Evolutionary conservation across 2,888 invertebrate species (phyloP).

Genomic region (Oxycera nigricornis): DNA sequence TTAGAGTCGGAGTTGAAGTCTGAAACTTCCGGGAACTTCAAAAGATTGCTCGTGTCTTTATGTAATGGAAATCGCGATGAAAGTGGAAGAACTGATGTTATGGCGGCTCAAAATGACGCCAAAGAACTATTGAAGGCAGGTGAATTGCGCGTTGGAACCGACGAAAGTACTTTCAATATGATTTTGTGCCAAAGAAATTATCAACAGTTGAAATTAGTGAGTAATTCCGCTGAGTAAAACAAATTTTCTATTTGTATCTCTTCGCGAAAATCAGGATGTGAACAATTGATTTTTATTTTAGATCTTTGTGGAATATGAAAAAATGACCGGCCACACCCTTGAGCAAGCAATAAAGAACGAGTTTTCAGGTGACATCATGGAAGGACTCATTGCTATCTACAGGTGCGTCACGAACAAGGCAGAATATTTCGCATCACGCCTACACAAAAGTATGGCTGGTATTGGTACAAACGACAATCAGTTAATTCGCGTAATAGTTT

Average conservation of each 20-base stretch:
- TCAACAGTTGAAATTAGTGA: slow-evolving; percentile 65
- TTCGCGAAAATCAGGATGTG: not conserved
- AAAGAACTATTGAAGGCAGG: slow-evolving; percentile 80
- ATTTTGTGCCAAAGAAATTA: slow-evolving; percentile 81
- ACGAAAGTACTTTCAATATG: slow-evolving; percentile 85
- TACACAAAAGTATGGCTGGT: slow-evolving; percentile 89
- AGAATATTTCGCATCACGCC: slow-evolving; percentile 83
- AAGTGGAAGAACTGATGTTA: slow-evolving; percentile 74
- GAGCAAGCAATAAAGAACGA: slow-evolving; percentile 82
- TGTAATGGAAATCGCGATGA: slow-evolving; percentile 77
- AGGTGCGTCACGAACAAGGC: slow-evolving; percentile 81
- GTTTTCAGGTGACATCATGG: slow-evolving; percentile 82
- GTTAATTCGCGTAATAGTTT: slow-evolving; percentile 83
- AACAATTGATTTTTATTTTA: slow-evolving; percentile 43
- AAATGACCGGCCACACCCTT: slow-evolving; percentile 78
- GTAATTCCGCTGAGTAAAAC: slow-evolving; percentile 39
- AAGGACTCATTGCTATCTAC: slow-evolving; percentile 81
- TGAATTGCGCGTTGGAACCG: slow-evolving; percentile 74
- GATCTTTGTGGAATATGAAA: slow-evolving; percentile 63
- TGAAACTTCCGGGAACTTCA: slow-evolving; percentile 93
- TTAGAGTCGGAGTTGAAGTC: slow-evolving; percentile 83
- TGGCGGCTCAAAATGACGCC: slow-evolving; percentile 80
- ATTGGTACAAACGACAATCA: slow-evolving; percentile 87
- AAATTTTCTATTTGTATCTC: not conserved
- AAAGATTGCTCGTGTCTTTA: slow-evolving; percentile 85